Percentiles rank a stretch among this genome's conserved stretches.
These are phyloP conservation scores for Mesocricetus auratus DNA, from an alignment of 2,113 vertebrate species.

Conservation along the genomic window DNA sequence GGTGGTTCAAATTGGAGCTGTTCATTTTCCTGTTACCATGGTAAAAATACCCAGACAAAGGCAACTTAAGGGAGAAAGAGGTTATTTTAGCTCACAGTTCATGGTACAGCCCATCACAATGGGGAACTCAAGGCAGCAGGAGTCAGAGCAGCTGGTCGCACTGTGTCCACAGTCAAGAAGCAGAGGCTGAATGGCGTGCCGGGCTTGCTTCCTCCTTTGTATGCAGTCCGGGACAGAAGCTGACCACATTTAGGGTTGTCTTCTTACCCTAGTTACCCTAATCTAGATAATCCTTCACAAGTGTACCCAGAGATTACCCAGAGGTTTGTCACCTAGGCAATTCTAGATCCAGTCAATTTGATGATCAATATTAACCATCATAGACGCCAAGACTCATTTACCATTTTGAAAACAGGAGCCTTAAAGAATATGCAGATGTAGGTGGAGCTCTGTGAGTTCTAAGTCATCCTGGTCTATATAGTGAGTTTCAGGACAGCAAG, in stretches of 20 bases:
- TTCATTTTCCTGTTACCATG: neutral
- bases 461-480: neutral
- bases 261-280: neutral
- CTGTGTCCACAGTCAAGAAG: neutral
- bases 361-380: neutral
- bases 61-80: neutral
- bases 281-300: neutral
- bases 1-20: no score
- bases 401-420: neutral
- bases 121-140: neutral
- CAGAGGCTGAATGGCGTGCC: neutral
- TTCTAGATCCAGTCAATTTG: neutral
- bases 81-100: neutral
- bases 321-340: neutral
- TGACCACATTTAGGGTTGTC: neutral
- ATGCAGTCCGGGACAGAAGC: neutral
- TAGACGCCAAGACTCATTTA: neutral
- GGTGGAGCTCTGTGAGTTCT: neutral
- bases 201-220: neutral
- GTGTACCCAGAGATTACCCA: neutral
- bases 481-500: no score
- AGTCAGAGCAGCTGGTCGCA: neutral
- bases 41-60: neutral
- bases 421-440: neutral
- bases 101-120: neutral